Conservation (phyloP, 2,797 vertebrate genomes). For the Tympanoctomys barrerae region DNA sequence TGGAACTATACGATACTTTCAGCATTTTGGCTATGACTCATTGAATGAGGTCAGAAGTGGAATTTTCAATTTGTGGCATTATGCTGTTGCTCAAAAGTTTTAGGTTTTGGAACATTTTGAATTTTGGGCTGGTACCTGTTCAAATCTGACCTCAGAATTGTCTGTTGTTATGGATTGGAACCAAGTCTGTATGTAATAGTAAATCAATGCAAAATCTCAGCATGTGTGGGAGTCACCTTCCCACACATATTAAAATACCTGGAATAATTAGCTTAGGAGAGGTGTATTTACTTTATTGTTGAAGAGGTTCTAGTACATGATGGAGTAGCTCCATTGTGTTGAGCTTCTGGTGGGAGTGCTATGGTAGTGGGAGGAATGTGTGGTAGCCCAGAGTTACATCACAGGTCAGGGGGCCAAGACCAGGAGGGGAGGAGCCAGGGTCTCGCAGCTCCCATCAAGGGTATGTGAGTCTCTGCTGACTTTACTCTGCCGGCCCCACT, state of each 20-base stretch:
- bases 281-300: neutral
- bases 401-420: neutral
- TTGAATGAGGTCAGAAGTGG: neutral
- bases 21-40: neutral
- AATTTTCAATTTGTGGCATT: neutral
- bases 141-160: neutral
- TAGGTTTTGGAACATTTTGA: neutral
- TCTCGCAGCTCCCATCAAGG: neutral
- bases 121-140: neutral
- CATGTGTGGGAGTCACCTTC: neutral
- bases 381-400: neutral
- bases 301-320: neutral
- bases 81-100: neutral
- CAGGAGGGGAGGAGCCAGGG: neutral
- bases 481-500: neutral
- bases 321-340: neutral
- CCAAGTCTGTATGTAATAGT: neutral
- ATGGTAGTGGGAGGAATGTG: neutral
- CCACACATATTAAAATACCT: neutral
- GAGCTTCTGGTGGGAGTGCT: neutral
- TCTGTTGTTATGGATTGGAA: conserved; percentile 7
- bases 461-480: neutral
- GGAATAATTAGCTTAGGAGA: neutral
- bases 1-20: neutral
- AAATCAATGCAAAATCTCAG: neutral